Percentiles rank a stretch among this genome's conserved stretches.
These are phyloP conservation scores for Malurus melanocephalus DNA, from an alignment of 2,113 vertebrate genomes.

Conservation along the genomic window DNA sequence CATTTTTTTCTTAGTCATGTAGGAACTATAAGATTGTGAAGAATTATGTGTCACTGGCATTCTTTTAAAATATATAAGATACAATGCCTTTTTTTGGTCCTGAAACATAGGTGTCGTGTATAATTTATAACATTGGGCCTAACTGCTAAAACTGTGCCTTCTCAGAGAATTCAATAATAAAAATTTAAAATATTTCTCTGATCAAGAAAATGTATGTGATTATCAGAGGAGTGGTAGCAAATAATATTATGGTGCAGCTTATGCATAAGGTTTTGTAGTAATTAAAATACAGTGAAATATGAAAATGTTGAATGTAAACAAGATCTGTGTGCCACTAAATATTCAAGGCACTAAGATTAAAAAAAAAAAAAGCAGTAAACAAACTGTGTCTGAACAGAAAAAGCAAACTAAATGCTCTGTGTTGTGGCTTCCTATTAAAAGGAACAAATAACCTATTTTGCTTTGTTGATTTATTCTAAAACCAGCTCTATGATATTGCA, in stretches of 20 bases:
- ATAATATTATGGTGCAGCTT: background rate
- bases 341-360: background rate
- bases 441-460: background rate
- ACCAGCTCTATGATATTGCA: background rate
- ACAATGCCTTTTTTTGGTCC: background rate
- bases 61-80: background rate
- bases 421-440: background rate
- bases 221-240: background rate
- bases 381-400: background rate
- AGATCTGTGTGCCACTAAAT: background rate
- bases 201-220: background rate
- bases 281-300: constrained; percentile 50
- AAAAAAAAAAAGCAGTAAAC: background rate
- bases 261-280: background rate
- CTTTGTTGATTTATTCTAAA: background rate
- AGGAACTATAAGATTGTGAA: background rate
- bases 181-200: background rate
- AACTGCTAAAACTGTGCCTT: background rate
- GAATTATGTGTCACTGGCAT: background rate
- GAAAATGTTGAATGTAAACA: constrained; percentile 15
- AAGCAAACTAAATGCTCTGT: background rate
- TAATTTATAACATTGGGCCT: background rate
- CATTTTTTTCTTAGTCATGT: background rate
- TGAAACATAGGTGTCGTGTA: background rate
- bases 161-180: constrained; percentile 23